These are phyloP conservation scores for Etheostoma spectabile DNA, from an alignment of 2,113 vertebrate species.

Conservation along the genomic window DNA sequence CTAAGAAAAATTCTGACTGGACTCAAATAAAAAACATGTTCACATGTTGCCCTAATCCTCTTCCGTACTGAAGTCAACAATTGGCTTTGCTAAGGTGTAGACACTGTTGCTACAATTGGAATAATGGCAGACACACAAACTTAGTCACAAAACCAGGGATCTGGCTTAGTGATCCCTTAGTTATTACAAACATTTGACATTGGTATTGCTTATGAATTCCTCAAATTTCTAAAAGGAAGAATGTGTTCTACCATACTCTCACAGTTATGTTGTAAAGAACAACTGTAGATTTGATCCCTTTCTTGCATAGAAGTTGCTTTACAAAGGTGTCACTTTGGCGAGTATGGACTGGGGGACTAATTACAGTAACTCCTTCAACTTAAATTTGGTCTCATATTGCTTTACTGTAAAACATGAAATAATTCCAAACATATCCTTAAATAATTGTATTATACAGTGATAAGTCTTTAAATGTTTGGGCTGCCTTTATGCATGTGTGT, in stretches of 20 bases:
- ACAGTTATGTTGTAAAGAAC: too few relatives aligned
- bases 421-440: neutral
- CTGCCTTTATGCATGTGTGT: neutral
- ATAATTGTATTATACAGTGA: neutral
- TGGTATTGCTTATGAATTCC: neutral
- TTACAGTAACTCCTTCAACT: neutral
- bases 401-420: neutral
- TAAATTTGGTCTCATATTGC: neutral
- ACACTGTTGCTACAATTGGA: neutral
- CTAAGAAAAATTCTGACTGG: too few relatives aligned
- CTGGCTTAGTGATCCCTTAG: neutral
- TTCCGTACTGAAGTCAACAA: neutral
- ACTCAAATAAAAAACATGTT: too few relatives aligned
- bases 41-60: too few relatives aligned
- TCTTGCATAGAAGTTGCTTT: neutral
- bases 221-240: neutral
- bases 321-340: neutral
- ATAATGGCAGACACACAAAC: neutral
- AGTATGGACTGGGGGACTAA: too few relatives aligned
- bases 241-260: neutral
- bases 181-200: neutral
- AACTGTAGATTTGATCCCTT: neutral
- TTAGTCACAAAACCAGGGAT: neutral
- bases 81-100: neutral
- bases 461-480: neutral